A percentile compares a stretch with the other conserved stretches of the same genome.
These are phyloP conservation scores for Neelides folsomi DNA, from an alignment of 2,888 invertebrate species.

Conservation along the genomic window DNA sequence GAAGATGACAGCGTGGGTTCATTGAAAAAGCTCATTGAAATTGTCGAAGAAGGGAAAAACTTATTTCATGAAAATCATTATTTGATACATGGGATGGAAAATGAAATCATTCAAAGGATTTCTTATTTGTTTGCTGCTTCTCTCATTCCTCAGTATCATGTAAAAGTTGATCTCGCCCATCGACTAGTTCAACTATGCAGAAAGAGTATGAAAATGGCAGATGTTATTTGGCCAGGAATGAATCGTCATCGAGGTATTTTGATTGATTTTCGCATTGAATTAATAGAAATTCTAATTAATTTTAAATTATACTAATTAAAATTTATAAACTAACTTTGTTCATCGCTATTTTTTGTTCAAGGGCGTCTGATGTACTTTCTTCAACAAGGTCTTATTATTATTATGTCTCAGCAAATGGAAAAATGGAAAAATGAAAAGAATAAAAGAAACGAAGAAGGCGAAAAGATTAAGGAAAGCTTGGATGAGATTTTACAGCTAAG, in stretches of 20 bases:
- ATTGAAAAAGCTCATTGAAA: neutral
- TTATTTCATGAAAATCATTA: constrained; percentile 21
- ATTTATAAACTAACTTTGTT: neutral
- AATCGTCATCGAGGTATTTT: constrained; percentile 21
- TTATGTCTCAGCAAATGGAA: constrained; percentile 4
- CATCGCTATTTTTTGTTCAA: constrained; percentile 8
- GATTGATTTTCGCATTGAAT: neutral
- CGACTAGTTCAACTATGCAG: constrained; percentile 16
- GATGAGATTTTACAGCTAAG: constrained; percentile 16
- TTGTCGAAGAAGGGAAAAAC: neutral
- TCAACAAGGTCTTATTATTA: constrained; percentile 21
- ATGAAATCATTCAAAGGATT: constrained; percentile 22
- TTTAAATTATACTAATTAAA: neutral
- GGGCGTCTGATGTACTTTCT: constrained; percentile 24
- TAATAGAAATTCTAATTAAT: neutral
- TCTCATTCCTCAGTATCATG: constrained; percentile 4
- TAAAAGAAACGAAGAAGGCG: neutral
- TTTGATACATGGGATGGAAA: constrained; percentile 21
- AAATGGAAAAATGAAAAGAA: neutral
- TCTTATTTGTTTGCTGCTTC: constrained; percentile 16
- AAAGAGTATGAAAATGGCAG: constrained; percentile 18
- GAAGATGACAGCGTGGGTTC: neutral
- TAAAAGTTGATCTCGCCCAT: constrained; percentile 13
- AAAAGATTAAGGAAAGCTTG: constrained; percentile 14
- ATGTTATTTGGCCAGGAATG: constrained; percentile 22